Evolutionary conservation across 2,888 invertebrate genomes (phyloP).

Genomic region (Mermis nigrescens): DNA sequence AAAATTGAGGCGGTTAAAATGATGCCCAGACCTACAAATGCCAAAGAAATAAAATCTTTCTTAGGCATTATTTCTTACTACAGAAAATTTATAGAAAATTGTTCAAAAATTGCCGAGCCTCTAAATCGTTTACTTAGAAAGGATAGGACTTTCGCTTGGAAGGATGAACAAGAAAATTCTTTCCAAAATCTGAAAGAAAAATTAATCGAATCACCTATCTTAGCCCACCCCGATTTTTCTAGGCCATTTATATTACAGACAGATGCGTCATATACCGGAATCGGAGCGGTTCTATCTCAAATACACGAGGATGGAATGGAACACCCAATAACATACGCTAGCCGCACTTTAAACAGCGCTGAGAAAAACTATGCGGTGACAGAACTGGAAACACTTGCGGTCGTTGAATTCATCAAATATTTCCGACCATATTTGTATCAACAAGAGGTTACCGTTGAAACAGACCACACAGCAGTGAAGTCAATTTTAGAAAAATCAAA

Average conservation of each 20-base stretch:
- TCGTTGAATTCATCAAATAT: neutral
- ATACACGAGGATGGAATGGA: neutral
- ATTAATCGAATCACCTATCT: neutral
- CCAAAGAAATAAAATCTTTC: neutral
- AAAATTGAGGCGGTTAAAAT: neutral
- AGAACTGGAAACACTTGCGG: slow-evolving; percentile 3
- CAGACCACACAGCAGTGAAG: neutral
- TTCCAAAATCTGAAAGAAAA: neutral
- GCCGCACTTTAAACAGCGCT: neutral
- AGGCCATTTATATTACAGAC: slow-evolving; percentile 5
- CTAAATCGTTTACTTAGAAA: neutral
- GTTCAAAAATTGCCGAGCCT: neutral
- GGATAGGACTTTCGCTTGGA: neutral
- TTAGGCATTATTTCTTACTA: neutral
- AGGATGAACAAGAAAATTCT: neutral
- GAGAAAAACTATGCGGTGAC: neutral
- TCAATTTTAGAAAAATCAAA: neutral
- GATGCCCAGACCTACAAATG: neutral
- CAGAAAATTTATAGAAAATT: neutral
- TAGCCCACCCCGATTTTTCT: slow-evolving; percentile 5
- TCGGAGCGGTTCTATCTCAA: slow-evolving; percentile 7
- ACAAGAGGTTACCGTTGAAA: neutral
- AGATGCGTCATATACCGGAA: neutral
- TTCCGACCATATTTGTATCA: neutral
- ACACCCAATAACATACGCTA: slow-evolving; percentile 1